A percentile compares a stretch with the other conserved stretches of the same genome.
Evolutionary conservation across 2,113 vertebrate genomes (phyloP).

Genomic region (Gobius niger): DNA sequence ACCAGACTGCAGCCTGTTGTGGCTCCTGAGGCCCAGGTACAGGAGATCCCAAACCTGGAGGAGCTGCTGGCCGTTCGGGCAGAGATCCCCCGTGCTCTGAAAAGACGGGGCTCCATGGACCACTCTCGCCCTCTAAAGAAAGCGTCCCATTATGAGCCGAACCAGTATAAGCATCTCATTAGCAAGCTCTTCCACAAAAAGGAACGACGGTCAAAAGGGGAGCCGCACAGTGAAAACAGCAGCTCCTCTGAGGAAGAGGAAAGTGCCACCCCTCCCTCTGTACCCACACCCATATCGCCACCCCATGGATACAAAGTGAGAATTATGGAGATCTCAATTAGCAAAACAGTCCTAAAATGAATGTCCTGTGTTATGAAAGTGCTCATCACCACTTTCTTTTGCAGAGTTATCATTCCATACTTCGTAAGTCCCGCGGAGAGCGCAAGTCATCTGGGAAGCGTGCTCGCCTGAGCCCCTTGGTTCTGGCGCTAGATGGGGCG

Average conservation of each 20-base stretch:
- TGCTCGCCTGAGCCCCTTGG: conserved; percentile 84
- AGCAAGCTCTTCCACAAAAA: conserved; percentile 80
- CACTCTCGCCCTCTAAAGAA: conserved; percentile 53
- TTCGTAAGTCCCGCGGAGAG: conserved; percentile 70
- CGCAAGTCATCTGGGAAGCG: conserved; percentile 53
- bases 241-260: conserved; percentile 77
- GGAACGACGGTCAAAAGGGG: conserved; percentile 33
- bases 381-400: background rate
- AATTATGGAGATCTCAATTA: background rate
- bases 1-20: conserved; percentile 86
- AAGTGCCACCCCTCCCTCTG: background rate
- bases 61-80: conserved; percentile 83
- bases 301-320: conserved; percentile 64
- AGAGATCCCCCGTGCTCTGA: conserved; percentile 86
- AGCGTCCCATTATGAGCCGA: conserved; percentile 72
- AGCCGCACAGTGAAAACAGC: conserved; percentile 56
- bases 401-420: conserved; percentile 82
- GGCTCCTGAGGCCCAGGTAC: conserved; percentile 75
- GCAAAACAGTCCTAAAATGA: background rate
- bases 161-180: conserved; percentile 87
- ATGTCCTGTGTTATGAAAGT: background rate
- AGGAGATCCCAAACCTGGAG: conserved; percentile 74
- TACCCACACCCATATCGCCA: background rate
- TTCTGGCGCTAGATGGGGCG: conserved; percentile 85
- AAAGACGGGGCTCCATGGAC: conserved; percentile 83